Conservation (phyloP, 2,888 invertebrate species). For the Brachyptera risi region DNA sequence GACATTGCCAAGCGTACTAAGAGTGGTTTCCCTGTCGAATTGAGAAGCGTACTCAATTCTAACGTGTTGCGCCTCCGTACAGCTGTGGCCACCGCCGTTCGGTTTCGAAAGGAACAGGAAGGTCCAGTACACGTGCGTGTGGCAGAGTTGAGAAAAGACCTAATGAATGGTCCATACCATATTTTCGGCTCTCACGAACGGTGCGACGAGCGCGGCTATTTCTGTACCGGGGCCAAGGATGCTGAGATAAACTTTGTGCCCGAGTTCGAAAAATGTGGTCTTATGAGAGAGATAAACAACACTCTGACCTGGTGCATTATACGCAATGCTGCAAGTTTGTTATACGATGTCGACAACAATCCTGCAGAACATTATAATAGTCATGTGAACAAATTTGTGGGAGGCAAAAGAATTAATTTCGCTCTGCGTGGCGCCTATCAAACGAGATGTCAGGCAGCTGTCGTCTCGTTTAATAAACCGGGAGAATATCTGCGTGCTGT, state of each 20-base stretch:
- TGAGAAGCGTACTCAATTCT: not conserved
- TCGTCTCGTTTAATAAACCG: not conserved
- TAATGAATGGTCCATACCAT: slow-evolving; percentile 10
- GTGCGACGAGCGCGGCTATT: slow-evolving; percentile 7
- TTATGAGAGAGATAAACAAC: slow-evolving; percentile 2
- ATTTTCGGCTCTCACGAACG: not conserved
- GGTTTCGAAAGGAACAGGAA: not conserved
- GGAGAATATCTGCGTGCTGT: not conserved
- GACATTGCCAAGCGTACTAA: not conserved
- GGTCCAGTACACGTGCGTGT: not conserved
- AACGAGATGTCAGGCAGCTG: slow-evolving; percentile 10
- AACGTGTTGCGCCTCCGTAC: slow-evolving; percentile 6
- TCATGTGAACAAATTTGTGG: not conserved
- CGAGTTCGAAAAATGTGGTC: not conserved
- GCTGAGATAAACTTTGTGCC: slow-evolving; percentile 1
- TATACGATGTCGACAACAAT: not conserved
- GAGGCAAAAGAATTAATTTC: slow-evolving; percentile 3
- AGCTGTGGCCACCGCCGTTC: not conserved
- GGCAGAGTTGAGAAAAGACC: not conserved
- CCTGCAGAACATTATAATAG: too few relatives aligned
- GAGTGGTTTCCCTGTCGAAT: not conserved
- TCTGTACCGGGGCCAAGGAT: slow-evolving; percentile 20
- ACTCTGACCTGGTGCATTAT: not conserved
- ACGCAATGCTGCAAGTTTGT: slow-evolving; percentile 5
- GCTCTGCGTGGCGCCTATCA: too few relatives aligned